A percentile compares a stretch with the other conserved stretches of the same genome.
Conservation (phyloP, 1,140 invertebrate genomes). For the Ceratosolen fusciceps region DNA sequence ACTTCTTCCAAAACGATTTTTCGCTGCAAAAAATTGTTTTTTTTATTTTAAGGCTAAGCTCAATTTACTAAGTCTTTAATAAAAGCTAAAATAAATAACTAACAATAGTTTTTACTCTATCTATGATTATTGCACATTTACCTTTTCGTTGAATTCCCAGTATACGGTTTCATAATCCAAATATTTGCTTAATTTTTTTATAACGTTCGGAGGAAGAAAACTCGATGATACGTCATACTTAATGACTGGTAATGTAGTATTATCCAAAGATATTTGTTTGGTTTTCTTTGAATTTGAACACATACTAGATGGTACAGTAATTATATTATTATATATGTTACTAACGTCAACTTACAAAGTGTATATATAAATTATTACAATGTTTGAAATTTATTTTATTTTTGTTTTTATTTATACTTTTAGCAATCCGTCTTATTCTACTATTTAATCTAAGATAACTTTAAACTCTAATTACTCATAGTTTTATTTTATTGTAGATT, state of each 20-base stretch:
- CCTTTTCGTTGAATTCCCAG: constrained; percentile 78
- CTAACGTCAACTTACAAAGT: too few relatives aligned
- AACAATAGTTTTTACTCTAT: too few relatives aligned
- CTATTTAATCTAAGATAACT: too few relatives aligned
- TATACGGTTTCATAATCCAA: constrained; percentile 78
- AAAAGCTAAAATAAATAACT: too few relatives aligned
- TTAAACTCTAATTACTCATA: too few relatives aligned
- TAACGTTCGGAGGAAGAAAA: constrained; percentile 76
- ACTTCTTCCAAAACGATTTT: constrained; percentile 78
- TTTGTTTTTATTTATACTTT: neutral
- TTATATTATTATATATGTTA: neutral
- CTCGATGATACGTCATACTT: constrained; percentile 55
- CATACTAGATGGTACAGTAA: neutral
- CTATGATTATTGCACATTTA: constrained; percentile 55
- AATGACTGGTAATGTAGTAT: constrained; percentile 43
- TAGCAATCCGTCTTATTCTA: too few relatives aligned
- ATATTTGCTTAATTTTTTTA: constrained; percentile 78
- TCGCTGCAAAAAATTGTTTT: constrained; percentile 65
- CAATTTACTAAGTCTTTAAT: too few relatives aligned
- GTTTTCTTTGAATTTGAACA: constrained; percentile 7
- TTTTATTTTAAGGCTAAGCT: too few relatives aligned
- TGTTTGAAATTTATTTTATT: neutral
- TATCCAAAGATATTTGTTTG: constrained; percentile 50
- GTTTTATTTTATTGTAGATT: too few relatives aligned
- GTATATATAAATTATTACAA: too few relatives aligned